A percentile compares a stretch with the other conserved stretches of the same genome.
Conservation (phyloP, 2,797 vertebrate species). For the Sebastes nivosus region DNA sequence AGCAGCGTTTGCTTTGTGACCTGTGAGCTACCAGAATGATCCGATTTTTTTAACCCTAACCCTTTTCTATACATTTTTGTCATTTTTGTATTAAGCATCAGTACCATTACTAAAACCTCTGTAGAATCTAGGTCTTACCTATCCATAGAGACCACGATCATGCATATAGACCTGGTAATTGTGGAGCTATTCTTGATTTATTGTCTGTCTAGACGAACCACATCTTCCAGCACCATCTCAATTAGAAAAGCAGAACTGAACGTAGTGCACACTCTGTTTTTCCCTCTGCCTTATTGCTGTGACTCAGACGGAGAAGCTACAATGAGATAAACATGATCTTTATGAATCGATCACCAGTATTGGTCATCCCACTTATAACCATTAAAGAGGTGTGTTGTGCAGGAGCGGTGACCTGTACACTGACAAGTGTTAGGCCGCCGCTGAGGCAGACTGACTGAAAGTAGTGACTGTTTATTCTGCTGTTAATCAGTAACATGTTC, state of each 20-base stretch:
- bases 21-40: background rate
- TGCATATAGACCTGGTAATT: no score
- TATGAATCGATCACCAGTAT: background rate
- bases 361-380: background rate
- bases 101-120: no score
- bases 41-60: no score
- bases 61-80: no score
- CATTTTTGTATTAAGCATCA: no score
- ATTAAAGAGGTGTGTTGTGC: background rate
- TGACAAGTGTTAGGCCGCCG: constrained; percentile 21
- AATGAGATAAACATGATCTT: background rate
- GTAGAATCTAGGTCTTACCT: no score
- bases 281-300: background rate
- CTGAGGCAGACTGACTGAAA: constrained; percentile 5
- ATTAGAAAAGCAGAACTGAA: no score
- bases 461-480: constrained; percentile 47
- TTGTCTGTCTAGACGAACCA: no score
- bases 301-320: constrained; percentile 3
- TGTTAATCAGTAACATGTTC: constrained; percentile 63
- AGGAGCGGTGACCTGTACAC: background rate
- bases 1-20: background rate
- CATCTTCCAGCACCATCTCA: no score
- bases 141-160: no score
- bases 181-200: no score
- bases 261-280: background rate